Percentiles rank a stretch among this genome's conserved stretches.
These are phyloP conservation scores for Rhagologus leucostigma DNA, from an alignment of 2,113 vertebrate genomes.

Conservation along the genomic window DNA sequence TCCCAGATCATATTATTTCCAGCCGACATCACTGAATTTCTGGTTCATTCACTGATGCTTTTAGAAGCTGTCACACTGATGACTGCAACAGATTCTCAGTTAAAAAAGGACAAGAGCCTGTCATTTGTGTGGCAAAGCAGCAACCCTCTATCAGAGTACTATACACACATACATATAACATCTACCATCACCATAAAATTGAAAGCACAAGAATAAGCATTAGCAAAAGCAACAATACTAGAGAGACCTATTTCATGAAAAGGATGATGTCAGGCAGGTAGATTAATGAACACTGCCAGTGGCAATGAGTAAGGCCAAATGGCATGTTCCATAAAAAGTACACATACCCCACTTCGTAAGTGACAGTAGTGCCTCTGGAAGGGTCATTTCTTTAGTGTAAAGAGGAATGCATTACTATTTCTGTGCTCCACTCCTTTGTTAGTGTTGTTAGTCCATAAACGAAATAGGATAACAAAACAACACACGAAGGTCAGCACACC, in stretches of 20 bases:
- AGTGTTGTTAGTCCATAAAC: neutral
- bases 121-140: neutral
- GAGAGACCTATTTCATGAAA: neutral
- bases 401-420: neutral
- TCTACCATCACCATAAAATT: neutral
- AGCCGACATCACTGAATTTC: neutral
- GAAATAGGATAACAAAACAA: neutral
- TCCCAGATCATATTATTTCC: neutral
- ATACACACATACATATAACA: neutral
- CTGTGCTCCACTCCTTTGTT: neutral
- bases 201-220: neutral
- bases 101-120: neutral
- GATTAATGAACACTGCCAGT: neutral
- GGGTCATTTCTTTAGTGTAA: neutral
- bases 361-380: neutral
- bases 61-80: neutral
- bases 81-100: neutral
- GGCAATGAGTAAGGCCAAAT: neutral
- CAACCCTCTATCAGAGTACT: neutral
- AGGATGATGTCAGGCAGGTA: neutral
- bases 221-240: neutral
- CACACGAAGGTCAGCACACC: fast-evolving
- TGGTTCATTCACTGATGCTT: neutral
- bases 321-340: neutral
- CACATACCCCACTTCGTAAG: neutral